Conservation (phyloP, 2,888 invertebrate species). For the Epinotia brunnichana region DNA sequence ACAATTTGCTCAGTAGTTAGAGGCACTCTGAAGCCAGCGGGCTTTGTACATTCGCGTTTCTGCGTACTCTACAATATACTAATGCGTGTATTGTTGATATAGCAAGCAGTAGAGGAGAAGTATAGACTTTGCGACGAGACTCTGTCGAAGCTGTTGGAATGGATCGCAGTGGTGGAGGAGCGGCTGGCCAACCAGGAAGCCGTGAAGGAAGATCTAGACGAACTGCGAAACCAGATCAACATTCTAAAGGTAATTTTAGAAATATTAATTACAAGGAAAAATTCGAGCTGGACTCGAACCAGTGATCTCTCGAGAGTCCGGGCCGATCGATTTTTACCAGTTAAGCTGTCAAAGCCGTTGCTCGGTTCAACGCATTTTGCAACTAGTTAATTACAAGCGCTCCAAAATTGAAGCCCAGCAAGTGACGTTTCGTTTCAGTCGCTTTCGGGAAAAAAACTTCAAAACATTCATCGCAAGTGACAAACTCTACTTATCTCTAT, state of each 20-base stretch:
- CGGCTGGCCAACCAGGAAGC: conserved; percentile 93
- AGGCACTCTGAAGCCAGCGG: conserved; percentile 47
- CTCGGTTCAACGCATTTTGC: too few relatives aligned
- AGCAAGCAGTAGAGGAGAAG: conserved; percentile 98
- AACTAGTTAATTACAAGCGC: too few relatives aligned
- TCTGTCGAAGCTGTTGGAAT: conserved; percentile 91
- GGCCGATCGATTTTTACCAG: too few relatives aligned
- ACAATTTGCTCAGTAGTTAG: conserved; percentile 56
- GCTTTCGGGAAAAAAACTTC: too few relatives aligned
- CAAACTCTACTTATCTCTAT: too few relatives aligned
- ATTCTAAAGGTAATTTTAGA: conserved; percentile 88
- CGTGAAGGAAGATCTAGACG: conserved; percentile 93
- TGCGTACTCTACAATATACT: conserved; percentile 46
- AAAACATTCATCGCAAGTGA: too few relatives aligned
- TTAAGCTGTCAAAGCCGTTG: too few relatives aligned
- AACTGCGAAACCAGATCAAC: conserved; percentile 94
- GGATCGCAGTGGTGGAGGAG: conserved; percentile 93
- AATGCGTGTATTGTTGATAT: conserved; percentile 61
- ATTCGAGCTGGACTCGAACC: not conserved
- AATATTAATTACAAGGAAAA: not conserved
- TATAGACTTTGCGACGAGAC: conserved; percentile 96
- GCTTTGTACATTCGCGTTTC: conserved; percentile 49
- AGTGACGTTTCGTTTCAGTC: too few relatives aligned
- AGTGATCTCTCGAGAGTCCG: too few relatives aligned
- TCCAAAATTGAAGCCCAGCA: too few relatives aligned